Evolutionary conservation across 2,797 vertebrate species (phyloP).

Genomic region (Falco cherrug): DNA sequence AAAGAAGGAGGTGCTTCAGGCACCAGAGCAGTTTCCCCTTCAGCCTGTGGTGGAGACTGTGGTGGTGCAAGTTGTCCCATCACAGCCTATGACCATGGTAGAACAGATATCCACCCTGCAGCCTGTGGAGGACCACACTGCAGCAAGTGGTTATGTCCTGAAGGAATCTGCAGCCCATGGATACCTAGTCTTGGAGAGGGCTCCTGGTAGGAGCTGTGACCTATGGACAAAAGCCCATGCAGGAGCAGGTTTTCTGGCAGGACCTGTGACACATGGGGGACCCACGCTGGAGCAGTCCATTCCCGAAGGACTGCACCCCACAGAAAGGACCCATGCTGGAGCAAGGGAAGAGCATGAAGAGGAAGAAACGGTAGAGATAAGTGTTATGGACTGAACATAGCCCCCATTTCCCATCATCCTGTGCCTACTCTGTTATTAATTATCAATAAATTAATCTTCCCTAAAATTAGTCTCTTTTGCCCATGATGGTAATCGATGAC

Average conservation of each 20-base stretch:
- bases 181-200: not conserved
- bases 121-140: fast-evolving
- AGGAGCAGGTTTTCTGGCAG: not conserved
- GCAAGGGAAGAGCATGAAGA: not conserved
- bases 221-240: too few species aligned
- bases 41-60: not conserved
- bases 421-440: not conserved
- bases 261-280: not conserved
- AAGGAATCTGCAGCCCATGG: not conserved
- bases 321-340: not conserved
- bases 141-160: not conserved
- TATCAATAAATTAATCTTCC: not conserved
- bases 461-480: not conserved
- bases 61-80: not conserved
- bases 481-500: not conserved
- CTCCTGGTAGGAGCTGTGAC: not conserved
- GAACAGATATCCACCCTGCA: not conserved
- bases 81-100: not conserved
- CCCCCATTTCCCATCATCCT: fast-evolving
- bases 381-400: not conserved
- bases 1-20: not conserved
- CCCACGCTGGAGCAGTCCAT: fast-evolving
- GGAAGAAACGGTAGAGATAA: not conserved
- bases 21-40: not conserved
- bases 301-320: not conserved